Conservation (phyloP, 2,888 invertebrate species). For the Epinotia brunnichana region DNA sequence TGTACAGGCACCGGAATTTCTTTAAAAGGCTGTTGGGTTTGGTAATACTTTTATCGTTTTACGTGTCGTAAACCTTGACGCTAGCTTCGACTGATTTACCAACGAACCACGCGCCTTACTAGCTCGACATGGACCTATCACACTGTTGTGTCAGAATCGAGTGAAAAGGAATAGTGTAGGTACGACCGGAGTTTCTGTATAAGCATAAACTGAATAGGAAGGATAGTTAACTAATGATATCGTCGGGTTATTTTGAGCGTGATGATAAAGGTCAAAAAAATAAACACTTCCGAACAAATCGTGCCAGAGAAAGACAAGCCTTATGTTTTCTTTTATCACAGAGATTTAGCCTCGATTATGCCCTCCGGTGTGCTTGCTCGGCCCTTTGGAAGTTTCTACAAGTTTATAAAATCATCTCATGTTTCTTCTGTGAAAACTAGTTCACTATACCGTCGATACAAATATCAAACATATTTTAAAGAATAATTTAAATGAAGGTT, state of each 20-base stretch:
- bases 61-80: background rate
- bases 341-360: no score
- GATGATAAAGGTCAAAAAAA: background rate
- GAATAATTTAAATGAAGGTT: no score
- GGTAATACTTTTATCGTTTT: background rate
- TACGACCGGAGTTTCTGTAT: background rate
- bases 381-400: no score
- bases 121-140: no score
- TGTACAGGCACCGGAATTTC: background rate
- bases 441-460: no score
- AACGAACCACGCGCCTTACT: background rate
- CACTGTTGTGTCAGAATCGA: background rate
- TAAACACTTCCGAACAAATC: background rate
- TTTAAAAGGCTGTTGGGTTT: background rate
- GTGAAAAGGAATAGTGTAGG: background rate
- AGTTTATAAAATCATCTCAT: no score
- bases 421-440: no score
- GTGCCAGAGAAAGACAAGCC: background rate
- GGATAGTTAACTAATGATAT: background rate
- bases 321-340: background rate
- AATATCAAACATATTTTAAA: no score
- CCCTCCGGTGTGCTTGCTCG: no score
- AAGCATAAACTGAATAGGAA: background rate
- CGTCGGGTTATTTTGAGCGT: background rate
- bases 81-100: background rate